Evolutionary conservation across 2,113 vertebrate species (phyloP), one percentile per base, ranked within the genome.

Genomic region (Willisornis vidua): DNA sequence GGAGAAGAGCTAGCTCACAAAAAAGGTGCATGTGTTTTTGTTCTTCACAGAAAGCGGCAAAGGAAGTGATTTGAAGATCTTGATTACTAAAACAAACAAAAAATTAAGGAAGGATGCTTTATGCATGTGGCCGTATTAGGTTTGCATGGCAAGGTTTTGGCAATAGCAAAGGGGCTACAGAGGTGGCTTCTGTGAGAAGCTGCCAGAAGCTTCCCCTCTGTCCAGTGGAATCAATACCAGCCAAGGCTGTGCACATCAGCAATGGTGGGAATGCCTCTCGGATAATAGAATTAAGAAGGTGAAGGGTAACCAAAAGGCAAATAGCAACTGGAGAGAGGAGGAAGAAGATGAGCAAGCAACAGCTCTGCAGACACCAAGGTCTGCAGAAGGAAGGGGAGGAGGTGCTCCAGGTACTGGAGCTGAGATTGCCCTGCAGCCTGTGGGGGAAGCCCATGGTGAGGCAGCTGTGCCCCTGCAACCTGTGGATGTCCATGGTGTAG

Each of bases 21-120:
- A 65, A 61, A 19, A 22, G 23, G 14, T 48, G 26, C 18, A 19
- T 0, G 0, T 12, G 29, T 23, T 82, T 85, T 63, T 57, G 12
- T 73, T n/a, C 25, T 61, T 61, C 24, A 81, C 81, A 55, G 31
- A 57, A 89, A 58, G 17, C 10, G 13, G 13, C 17, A 58, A 7
- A n/a, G 19, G 57, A 55, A 63, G 10, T 19, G 35, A 63, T 68
- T 59, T 55, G 28, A 67, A 16, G 17, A 71, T 59, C 52, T 46
- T 37, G 33, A 52, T 68, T 61, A 39, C 23, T 33, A 73, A 72
- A 83, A 57, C 12, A 33, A 84, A 54, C 20, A 45, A 35, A 9
- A 33, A 45, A 54, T 20, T 22, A n/a, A 54, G 33, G 57, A 63
- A 90, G 8, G 2, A 4, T 77, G 31, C 13, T 78, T 19, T 66